Evolutionary conservation across 2,113 vertebrate genomes (phyloP).

Genomic region (Ammodytes dubius): DNA sequence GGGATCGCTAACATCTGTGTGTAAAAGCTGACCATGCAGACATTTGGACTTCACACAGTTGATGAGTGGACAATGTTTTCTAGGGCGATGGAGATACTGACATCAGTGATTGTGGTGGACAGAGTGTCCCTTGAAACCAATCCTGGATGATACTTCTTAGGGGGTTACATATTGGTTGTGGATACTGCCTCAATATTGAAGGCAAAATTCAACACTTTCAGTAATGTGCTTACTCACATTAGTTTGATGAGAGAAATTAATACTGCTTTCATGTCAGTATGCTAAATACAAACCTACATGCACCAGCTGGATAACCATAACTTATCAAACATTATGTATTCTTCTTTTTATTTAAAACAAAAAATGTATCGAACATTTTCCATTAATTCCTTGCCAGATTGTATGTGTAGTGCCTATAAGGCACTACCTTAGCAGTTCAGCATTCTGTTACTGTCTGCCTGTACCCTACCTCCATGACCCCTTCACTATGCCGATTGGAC

Average conservation of each 20-base stretch:
- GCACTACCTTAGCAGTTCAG: no score
- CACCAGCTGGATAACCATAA: background rate
- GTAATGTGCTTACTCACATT: background rate
- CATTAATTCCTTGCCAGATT: background rate
- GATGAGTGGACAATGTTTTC: background rate
- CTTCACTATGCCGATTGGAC: background rate
- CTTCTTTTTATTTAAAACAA: no score
- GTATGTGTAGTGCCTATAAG: no score
- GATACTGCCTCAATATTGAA: background rate
- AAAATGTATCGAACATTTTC: background rate
- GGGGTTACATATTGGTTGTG: background rate
- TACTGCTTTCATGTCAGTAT: background rate
- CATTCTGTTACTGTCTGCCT: background rate
- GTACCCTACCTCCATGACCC: background rate
- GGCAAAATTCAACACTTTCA: background rate
- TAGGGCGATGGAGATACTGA: background rate
- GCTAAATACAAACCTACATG: background rate
- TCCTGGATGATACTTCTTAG: background rate
- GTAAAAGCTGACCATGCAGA: conserved; percentile 16
- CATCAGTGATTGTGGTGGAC: background rate
- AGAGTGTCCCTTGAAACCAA: background rate
- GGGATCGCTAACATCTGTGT: background rate
- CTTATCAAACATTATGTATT: background rate
- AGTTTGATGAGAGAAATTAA: background rate
- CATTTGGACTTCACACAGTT: conserved; percentile 1